These are phyloP conservation scores for Sterrhoptilus dennistouni DNA, from an alignment of 2,113 vertebrate genomes.

Conservation along the genomic window DNA sequence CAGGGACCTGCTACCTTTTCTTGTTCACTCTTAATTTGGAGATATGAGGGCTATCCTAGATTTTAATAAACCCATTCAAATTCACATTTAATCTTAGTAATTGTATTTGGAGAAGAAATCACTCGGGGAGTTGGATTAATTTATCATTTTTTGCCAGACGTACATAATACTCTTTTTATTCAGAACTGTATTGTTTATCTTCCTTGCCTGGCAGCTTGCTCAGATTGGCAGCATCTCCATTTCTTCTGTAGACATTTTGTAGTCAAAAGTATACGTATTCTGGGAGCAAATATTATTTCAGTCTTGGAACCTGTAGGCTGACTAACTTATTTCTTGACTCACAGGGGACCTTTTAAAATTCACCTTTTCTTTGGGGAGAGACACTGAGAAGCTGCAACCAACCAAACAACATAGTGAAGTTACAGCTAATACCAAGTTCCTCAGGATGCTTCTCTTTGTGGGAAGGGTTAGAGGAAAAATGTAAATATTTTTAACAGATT, in stretches of 20 bases:
- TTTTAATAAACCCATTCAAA: conserved; percentile 4
- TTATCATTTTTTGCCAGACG: not conserved
- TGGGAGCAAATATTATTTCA: not conserved
- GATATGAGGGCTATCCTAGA: not conserved
- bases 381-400: not conserved
- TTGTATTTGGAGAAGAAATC: not conserved
- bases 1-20: not conserved
- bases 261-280: not conserved
- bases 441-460: not conserved
- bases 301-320: not conserved
- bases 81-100: not conserved
- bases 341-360: not conserved
- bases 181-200: not conserved
- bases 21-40: not conserved
- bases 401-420: not conserved
- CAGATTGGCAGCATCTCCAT: not conserved
- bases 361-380: not conserved
- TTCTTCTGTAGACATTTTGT: not conserved
- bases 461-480: not conserved
- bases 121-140: not conserved
- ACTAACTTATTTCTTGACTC: not conserved
- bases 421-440: not conserved
- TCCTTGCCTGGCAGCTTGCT: not conserved
- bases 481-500: not conserved
- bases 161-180: conserved; percentile 8